A percentile compares a stretch with the other conserved stretches of the same genome.
Conservation (phyloP, 2,888 invertebrate species). For the Mayetiola destructor region DNA sequence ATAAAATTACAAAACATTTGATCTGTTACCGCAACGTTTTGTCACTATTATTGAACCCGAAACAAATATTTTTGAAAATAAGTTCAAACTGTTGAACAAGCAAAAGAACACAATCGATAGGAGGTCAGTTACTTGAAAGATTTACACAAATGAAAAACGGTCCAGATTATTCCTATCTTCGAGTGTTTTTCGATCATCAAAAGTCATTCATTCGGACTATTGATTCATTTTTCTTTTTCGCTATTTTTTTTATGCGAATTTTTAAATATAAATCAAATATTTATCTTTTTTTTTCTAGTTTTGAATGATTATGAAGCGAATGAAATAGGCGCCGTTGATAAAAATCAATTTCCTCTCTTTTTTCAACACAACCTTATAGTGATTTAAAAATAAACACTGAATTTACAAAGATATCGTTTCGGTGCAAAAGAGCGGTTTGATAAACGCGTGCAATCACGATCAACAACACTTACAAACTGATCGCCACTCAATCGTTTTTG, state of each 20-base stretch:
- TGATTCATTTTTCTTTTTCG: background rate
- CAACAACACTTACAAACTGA: background rate
- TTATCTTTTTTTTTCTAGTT: background rate
- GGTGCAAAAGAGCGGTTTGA: background rate
- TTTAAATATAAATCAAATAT: background rate
- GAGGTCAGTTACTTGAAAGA: no score
- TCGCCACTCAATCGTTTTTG: background rate
- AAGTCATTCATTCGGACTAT: background rate
- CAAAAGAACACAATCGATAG: no score
- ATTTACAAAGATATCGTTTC: background rate
- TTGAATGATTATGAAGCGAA: background rate
- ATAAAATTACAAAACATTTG: no score
- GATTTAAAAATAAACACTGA: background rate
- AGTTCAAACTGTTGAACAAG: no score
- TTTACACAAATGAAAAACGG: no score
- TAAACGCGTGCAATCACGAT: background rate
- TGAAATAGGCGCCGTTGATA: background rate
- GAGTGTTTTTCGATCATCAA: no score
- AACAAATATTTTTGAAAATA: no score
- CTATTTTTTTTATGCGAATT: background rate
- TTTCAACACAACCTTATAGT: background rate
- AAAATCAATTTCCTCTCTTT: background rate
- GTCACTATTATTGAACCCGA: no score
- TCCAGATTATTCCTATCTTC: no score
- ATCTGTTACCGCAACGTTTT: no score